Percentiles rank a stretch among this genome's conserved stretches.
Evolutionary conservation across 2,113 vertebrate genomes (phyloP).

Genomic region (Chamaea fasciata): DNA sequence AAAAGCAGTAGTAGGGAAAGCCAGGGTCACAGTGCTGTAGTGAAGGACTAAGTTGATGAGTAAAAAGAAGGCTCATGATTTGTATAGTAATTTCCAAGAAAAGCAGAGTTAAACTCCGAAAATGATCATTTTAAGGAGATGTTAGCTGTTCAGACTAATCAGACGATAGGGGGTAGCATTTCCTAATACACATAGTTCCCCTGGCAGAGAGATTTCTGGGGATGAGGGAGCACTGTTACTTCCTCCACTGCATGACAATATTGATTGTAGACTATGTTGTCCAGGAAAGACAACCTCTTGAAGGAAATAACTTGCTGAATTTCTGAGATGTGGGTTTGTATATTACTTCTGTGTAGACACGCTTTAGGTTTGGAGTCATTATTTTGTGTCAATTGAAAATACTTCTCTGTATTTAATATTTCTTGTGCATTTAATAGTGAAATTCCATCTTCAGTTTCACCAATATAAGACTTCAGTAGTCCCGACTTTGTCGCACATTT

Average conservation of each 20-base stretch:
- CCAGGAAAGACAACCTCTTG: not conserved
- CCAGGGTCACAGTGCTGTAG: not conserved
- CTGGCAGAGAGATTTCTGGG: not conserved
- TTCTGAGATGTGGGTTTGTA: not conserved
- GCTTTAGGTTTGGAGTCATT: not conserved
- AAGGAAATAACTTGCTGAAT: not conserved
- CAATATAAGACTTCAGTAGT: not conserved
- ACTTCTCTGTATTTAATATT: not conserved
- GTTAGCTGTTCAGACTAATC: not conserved
- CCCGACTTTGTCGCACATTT: rapidly evolving
- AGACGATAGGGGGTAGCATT: slow-evolving; percentile 47
- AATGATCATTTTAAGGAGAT: not conserved
- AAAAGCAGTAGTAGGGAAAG: not conserved
- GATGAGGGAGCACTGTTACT: not conserved
- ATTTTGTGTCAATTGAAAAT: not conserved
- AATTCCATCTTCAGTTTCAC: not conserved
- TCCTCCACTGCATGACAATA: not conserved
- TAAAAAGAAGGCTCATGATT: not conserved
- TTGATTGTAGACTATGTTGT: not conserved
- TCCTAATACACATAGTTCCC: not conserved
- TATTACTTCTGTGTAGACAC: not conserved
- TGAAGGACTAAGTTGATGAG: not conserved
- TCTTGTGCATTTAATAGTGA: not conserved
- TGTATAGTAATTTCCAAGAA: not conserved
- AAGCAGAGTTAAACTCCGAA: not conserved